Evolutionary conservation across 2,888 invertebrate genomes (phyloP).

Genomic region (Charanyca ferruginea): DNA sequence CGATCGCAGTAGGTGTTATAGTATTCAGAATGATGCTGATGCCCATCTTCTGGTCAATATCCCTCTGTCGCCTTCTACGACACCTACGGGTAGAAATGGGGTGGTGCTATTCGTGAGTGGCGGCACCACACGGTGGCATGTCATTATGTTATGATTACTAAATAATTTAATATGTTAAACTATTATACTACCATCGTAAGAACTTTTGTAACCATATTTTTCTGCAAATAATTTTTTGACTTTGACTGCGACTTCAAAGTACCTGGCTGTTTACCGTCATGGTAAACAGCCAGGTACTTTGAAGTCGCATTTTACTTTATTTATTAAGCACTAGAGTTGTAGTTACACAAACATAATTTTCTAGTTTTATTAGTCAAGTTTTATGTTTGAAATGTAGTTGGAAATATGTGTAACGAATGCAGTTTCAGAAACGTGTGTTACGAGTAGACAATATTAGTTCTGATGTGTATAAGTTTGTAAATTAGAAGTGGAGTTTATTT

Average conservation of each 20-base stretch:
- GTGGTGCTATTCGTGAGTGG: no score
- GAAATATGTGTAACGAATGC: conserved; percentile 4
- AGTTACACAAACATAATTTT: conserved; percentile 5
- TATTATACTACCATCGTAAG: no score
- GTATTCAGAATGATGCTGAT: no score
- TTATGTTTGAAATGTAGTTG: conserved; percentile 5
- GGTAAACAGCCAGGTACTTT: conserved; percentile 24
- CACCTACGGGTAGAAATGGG: no score
- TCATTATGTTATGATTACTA: no score
- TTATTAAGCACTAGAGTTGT: neutral
- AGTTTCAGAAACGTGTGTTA: conserved; percentile 19
- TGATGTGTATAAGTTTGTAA: conserved; percentile 1
- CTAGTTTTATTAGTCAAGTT: conserved; percentile 22
- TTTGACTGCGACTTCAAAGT: conserved; percentile 15
- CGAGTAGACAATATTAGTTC: conserved; percentile 17
- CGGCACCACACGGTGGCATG: no score
- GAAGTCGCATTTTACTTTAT: neutral
- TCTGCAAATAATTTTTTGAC: no score
- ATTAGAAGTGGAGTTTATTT: conserved; percentile 8
- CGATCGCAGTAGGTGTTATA: no score
- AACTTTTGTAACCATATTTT: no score
- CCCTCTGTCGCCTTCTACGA: no score
- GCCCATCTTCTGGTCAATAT: no score
- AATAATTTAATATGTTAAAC: no score
- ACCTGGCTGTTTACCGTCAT: conserved; percentile 22